Percentiles rank a stretch among this genome's conserved stretches.
phyloP scores from a whole-genome alignment of 2,888 invertebrate species.

The Thereva nobilitata region DNA sequence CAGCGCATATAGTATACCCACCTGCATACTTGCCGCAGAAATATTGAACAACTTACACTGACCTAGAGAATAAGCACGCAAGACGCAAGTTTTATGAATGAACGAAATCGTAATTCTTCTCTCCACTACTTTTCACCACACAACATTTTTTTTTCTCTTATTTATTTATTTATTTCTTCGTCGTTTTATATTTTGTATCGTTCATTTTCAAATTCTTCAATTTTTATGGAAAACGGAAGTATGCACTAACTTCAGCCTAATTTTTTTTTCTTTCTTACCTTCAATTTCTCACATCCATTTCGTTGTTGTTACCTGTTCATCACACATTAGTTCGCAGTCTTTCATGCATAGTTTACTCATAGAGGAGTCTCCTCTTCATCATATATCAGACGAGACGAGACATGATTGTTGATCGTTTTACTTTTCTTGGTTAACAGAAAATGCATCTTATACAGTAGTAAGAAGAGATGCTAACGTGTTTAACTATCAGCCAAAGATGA shows the following conservation, averaged over 20 bases:
- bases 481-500: too few species aligned
- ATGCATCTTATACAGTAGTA: too few species aligned
- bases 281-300: constrained; percentile 1
- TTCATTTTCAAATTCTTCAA: constrained; percentile 12
- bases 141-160: background rate
- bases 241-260: constrained; percentile 24
- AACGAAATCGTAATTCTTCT: constrained; percentile 13
- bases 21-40: background rate
- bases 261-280: constrained; percentile 16
- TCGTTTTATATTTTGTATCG: too few species aligned
- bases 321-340: too few species aligned
- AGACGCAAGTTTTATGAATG: constrained; percentile 17
- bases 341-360: too few species aligned
- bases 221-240: constrained; percentile 28
- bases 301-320: too few species aligned
- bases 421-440: too few species aligned
- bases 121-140: background rate
- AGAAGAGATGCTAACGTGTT: too few species aligned
- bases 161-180: too few species aligned
- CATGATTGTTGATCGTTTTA: too few species aligned
- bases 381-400: too few species aligned
- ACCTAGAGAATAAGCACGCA: constrained; percentile 6
- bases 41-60: background rate
- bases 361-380: too few species aligned
- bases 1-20: background rate